Evolutionary conservation across 2,888 invertebrate species (phyloP).

Genomic region (Eulithis testata): DNA sequence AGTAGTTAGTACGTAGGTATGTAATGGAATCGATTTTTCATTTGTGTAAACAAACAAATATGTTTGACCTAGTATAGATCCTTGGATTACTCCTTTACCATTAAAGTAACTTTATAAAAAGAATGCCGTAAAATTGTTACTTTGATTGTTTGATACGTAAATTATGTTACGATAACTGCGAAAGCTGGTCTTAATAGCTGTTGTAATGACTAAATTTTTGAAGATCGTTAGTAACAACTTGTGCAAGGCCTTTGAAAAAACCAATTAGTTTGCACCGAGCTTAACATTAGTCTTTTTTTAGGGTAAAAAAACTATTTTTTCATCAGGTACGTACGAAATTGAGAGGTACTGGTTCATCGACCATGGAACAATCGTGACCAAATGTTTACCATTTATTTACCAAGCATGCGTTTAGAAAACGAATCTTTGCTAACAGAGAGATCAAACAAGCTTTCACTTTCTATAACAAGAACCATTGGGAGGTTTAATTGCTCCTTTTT

Average conservation of each 20-base stretch:
- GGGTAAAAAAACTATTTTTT: too few species aligned
- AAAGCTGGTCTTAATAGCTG: too few species aligned
- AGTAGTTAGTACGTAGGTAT: not conserved
- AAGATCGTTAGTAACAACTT: too few species aligned
- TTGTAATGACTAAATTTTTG: too few species aligned
- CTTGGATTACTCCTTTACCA: slow-evolving; percentile 5
- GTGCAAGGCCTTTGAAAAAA: slow-evolving; percentile 1
- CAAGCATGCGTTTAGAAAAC: slow-evolving; percentile 37
- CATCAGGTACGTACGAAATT: too few species aligned
- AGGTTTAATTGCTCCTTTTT: slow-evolving; percentile 26
- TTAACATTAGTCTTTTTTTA: too few species aligned
- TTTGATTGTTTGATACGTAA: not conserved
- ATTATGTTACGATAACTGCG: too few species aligned
- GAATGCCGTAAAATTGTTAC: too few species aligned
- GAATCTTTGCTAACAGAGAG: slow-evolving; percentile 35
- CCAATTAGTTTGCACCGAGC: not conserved
- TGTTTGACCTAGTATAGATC: slow-evolving; percentile 1
- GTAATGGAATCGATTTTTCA: not conserved
- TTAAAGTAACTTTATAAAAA: too few species aligned
- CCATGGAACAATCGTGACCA: slow-evolving; percentile 33
- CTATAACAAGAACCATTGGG: slow-evolving; percentile 21
- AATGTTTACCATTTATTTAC: slow-evolving; percentile 39
- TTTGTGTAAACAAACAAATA: slow-evolving; percentile 3
- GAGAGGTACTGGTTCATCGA: slow-evolving; percentile 8
- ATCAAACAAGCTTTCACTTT: slow-evolving; percentile 36